phyloP scores from a whole-genome alignment of 2,113 vertebrate genomes.

The Hemibagrus wyckioides region DNA sequence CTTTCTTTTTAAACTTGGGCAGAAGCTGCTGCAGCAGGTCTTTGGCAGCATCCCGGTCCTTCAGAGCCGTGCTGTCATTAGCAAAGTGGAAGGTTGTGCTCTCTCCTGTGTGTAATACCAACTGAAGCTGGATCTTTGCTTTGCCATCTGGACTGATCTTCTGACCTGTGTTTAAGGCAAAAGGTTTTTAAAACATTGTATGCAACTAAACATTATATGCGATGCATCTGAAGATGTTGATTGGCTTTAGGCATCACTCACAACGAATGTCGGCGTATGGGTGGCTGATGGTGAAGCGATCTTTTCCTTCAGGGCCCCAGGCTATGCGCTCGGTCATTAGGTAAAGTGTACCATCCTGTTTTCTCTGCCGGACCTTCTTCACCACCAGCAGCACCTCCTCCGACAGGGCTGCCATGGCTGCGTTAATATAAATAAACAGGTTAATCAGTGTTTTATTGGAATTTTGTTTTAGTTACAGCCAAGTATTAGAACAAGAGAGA shows the following conservation, averaged over 20 bases:
- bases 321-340: conserved; percentile 97
- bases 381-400: conserved; percentile 96
- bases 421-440: neutral
- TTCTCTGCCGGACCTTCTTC: conserved; percentile 95
- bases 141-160: conserved; percentile 99
- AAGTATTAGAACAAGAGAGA: neutral
- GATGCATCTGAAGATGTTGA: neutral
- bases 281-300: conserved; percentile 95
- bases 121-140: conserved; percentile 96
- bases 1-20: conserved; percentile 98
- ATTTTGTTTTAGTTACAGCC: neutral
- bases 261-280: conserved; percentile 91
- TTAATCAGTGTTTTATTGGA: neutral
- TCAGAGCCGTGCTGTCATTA: conserved; percentile 90
- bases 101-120: conserved; percentile 93
- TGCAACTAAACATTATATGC: neutral
- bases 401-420: conserved; percentile 90
- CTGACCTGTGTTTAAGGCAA: conserved; percentile 79
- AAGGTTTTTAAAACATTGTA: neutral
- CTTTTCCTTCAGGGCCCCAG: conserved; percentile 97
- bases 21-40: conserved; percentile 96
- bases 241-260: neutral
- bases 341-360: conserved; percentile 96
- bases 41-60: conserved; percentile 92
- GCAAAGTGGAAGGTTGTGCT: conserved; percentile 97